Evolutionary conservation across 2,113 vertebrate species (phyloP).

Genomic region (Hippopotamus amphibius): DNA sequence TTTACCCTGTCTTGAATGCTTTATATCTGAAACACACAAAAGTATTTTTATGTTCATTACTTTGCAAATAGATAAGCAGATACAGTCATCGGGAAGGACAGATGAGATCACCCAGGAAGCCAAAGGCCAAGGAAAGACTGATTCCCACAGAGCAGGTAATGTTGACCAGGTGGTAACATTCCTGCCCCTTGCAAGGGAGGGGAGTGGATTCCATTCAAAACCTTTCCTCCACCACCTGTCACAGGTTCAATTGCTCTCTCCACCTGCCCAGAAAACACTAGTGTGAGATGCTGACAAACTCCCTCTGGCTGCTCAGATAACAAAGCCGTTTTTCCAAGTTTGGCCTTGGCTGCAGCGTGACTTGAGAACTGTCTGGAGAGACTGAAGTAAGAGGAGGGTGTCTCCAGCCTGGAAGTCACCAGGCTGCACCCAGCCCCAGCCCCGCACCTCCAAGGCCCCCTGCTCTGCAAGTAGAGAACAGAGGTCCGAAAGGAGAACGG

Average conservation of each 20-base stretch:
- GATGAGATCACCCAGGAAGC: background rate
- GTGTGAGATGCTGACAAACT: background rate
- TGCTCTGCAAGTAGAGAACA: background rate
- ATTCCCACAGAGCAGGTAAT: background rate
- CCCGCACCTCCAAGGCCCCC: background rate
- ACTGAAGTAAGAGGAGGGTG: background rate
- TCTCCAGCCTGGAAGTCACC: background rate
- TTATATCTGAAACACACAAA: background rate
- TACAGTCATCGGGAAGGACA: background rate
- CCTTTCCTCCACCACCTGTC: background rate
- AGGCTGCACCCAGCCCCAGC: background rate
- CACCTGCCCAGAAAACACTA: background rate
- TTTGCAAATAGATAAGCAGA: background rate
- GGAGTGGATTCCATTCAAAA: background rate
- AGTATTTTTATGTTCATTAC: background rate
- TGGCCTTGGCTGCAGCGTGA: background rate
- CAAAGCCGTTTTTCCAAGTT: background rate
- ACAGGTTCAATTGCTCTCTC: background rate
- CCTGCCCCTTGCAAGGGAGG: too few relatives aligned
- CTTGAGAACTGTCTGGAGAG: background rate
- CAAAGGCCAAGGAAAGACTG: background rate
- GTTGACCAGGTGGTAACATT: background rate
- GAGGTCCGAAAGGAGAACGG: background rate
- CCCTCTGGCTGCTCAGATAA: background rate
- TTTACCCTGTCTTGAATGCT: background rate